Evolutionary conservation across 2,113 vertebrate species (phyloP), one percentile per base, ranked within the genome.

Genomic region (Phylloscopus trochilus): DNA sequence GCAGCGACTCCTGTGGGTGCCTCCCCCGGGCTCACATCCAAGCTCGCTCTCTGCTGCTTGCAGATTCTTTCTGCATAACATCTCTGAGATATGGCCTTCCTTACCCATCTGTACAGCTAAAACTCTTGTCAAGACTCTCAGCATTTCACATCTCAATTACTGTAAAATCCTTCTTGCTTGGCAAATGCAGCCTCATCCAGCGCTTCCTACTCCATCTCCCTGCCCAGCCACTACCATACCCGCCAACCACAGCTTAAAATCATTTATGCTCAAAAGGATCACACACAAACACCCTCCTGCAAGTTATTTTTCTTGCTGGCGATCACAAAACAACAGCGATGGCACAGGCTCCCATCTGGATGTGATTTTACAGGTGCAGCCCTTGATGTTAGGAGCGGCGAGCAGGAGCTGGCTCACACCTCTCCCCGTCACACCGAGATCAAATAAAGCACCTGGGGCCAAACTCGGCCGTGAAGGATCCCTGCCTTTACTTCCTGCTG

Each of bases 71-170:
- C 92, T 87, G 91, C 95, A 95, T 95, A 92, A 95, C 94, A 95
- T 97, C 94, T 97, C 89, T 89, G 94, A 96, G 96, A 97, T 97
- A 95, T 89, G 96, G 96, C 89, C 95, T 97, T 95, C 95, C 91
- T 95, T 96, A 97, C 94, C 96, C 96, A 97, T 97, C 96, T 96
- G 95, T 96, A 97, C 96, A 97, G 96, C 95, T 97, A 97, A 97
- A 97, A 95, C 95, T 97, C 96, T 97, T 97, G 95, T 97, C 96
- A 96, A 96, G 95, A 95, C 95, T 96, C 94, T 95, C 96, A 95
- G 94, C 93, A 94, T 97, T 96, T 96, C 95, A 97, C 95, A 95
- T 97, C 95, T 96, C 95, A 97, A 93, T 97, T 97, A 96, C 96
- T 96, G 95, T 75, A 97, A 97, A 96, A 97, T 96, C 96, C 95